A percentile compares a stretch with the other conserved stretches of the same genome.
Evolutionary conservation across 2,113 vertebrate species (phyloP).

Genomic region (Poicephalus meyeri): DNA sequence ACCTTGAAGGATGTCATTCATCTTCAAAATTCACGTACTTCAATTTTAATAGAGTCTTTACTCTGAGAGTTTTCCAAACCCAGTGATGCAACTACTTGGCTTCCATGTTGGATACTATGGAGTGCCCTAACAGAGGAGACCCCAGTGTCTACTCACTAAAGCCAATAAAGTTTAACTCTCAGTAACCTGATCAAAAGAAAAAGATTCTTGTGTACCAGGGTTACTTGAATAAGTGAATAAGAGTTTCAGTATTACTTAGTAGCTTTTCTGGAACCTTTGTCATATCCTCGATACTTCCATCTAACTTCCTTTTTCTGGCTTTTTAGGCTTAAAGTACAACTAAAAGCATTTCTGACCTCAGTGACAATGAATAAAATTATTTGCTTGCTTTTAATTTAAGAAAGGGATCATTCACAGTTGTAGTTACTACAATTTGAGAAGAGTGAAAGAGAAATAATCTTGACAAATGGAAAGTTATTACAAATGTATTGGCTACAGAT

Average conservation of each 20-base stretch:
- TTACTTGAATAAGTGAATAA: background rate
- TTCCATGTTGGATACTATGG: background rate
- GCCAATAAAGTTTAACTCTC: background rate
- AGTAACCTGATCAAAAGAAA: background rate
- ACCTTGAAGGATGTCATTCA: background rate
- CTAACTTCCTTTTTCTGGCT: background rate
- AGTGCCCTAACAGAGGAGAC: background rate
- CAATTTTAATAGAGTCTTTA: background rate
- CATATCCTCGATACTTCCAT: background rate
- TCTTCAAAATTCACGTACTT: background rate
- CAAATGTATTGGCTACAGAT: slow-evolving; percentile 49
- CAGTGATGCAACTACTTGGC: background rate
- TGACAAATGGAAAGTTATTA: slow-evolving; percentile 7
- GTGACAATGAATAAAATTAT: slow-evolving; percentile 41
- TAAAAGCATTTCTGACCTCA: slow-evolving; percentile 19
- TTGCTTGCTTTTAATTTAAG: slow-evolving; percentile 50
- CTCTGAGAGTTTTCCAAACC: background rate
- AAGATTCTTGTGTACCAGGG: background rate
- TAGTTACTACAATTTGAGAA: slow-evolving; percentile 22
- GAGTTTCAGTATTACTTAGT: background rate
- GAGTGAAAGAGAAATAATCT: slow-evolving; percentile 22
- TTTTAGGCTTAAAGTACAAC: background rate
- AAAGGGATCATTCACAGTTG: slow-evolving; percentile 41
- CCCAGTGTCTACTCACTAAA: background rate
- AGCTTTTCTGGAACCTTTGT: background rate